Evolutionary conservation across 2,113 vertebrate species (phyloP).

Genomic region (Mus musculus): GRCm39 chr12:30175001-30175500

Average conservation of each 20-base stretch:
- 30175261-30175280: neutral
- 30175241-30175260: neutral
- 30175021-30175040: accelerated
- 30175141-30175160: accelerated
- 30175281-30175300: neutral
- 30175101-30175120: neutral
- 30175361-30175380: no score
- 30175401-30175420: accelerated
- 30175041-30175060: neutral
- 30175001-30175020: no score
- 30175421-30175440: accelerated
- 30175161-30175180: no score
- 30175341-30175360: neutral
- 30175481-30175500: neutral
- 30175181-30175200: neutral
- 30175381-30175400: neutral
- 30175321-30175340: neutral
- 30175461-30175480: neutral
- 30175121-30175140: accelerated
- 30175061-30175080: neutral
- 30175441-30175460: neutral
- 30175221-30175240: neutral
- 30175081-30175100: no score
- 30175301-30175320: neutral
- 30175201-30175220: no score